Conservation (phyloP, 2,113 vertebrate genomes). For the Pedetes capensis region DNA sequence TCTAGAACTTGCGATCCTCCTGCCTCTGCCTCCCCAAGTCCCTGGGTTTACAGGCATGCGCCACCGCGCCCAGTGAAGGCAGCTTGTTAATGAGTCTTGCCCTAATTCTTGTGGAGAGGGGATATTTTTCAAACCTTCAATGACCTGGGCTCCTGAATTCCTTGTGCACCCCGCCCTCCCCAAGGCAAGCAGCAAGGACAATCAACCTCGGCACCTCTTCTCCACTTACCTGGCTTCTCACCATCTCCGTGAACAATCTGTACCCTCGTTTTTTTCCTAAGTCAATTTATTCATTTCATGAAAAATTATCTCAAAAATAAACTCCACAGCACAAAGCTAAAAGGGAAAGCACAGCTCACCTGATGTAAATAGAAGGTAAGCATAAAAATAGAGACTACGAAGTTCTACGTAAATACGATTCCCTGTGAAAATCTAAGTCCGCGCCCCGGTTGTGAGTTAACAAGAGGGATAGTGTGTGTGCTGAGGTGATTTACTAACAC, state of each 20-base stretch:
- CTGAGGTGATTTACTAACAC: accelerated
- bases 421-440: not conserved
- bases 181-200: not conserved
- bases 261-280: not conserved
- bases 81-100: no score
- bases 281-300: not conserved
- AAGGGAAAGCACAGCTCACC: not conserved
- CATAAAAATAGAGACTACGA: not conserved
- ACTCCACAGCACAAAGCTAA: not conserved
- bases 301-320: not conserved
- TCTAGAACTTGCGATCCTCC: no score
- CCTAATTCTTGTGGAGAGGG: not conserved
- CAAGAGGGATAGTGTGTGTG: no score
- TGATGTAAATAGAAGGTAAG: not conserved
- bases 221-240: not conserved
- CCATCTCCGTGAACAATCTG: not conserved
- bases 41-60: no score
- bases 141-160: not conserved
- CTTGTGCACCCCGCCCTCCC: not conserved
- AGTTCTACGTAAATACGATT: not conserved
- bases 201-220: not conserved
- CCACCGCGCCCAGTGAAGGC: no score
- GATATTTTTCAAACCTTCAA: not conserved
- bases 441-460: accelerated
- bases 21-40: no score